Percentiles rank a stretch among this genome's conserved stretches.
Conservation (phyloP, 30 jellyfish, hydroid and myxozoan species). For the Mastigias papua region DNA sequence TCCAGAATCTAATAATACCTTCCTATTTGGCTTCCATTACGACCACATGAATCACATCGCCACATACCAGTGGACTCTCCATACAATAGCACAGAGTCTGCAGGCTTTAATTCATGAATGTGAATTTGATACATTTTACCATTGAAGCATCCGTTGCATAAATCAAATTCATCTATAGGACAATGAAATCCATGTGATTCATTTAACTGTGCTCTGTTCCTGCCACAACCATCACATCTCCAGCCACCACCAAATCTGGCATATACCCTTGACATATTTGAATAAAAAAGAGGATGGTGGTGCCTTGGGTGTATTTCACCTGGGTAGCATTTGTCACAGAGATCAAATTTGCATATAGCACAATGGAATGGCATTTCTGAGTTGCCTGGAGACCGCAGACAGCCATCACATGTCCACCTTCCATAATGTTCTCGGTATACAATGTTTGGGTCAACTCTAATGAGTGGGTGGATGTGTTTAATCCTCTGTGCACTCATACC, state of each 20-base stretch:
- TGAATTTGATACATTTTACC: conserved; percentile 87
- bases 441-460: conserved; percentile 77
- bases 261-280: conserved; percentile 76
- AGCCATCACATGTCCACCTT: conserved; percentile 93
- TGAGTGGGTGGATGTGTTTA: conserved; percentile 83
- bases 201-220: conserved; percentile 39
- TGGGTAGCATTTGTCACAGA: conserved; percentile 79
- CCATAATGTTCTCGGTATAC: conserved; percentile 82
- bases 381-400: conserved; percentile 54
- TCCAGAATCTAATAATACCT: conserved; percentile 57
- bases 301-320: conserved; percentile 79
- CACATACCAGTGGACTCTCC: conserved; percentile 91
- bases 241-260: conserved; percentile 90
- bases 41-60: conserved; percentile 92
- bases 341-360: conserved; percentile 68
- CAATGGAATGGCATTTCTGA: conserved; percentile 86
- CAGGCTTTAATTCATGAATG: conserved; percentile 79
- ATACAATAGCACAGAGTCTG: conserved; percentile 84
- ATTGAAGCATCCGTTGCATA: conserved; percentile 86
- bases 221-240: conserved; percentile 94
- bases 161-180: conserved; percentile 82
- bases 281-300: conserved; percentile 75
- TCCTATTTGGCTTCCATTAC: conserved; percentile 84
- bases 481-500: conserved; percentile 52
- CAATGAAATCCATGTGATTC: conserved; percentile 87